These are phyloP conservation scores for Habroteleia sp. DNA, from an alignment of 2,888 invertebrate genomes.

Conservation along the genomic window DNA sequence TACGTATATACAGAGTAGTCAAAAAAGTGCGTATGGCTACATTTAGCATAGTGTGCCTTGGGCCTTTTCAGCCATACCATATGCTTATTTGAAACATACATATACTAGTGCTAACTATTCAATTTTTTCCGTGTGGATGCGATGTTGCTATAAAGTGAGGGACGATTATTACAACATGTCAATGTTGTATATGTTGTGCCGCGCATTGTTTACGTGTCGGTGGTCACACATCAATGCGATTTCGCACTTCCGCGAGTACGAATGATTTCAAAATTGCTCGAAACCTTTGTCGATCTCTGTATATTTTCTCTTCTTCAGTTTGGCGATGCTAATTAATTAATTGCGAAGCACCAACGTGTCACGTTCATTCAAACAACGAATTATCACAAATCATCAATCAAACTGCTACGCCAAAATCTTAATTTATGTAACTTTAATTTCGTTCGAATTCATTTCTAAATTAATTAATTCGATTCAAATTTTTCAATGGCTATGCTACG, in stretches of 20 bases:
- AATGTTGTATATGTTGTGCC: conserved; percentile 42
- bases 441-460: too few species aligned
- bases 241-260: conserved; percentile 56
- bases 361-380: conserved; percentile 51
- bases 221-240: conserved; percentile 62
- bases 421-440: conserved; percentile 3
- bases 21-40: too few species aligned
- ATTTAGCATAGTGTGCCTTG: too few species aligned
- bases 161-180: conserved; percentile 50
- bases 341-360: conserved; percentile 46
- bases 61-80: too few species aligned
- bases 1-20: too few species aligned
- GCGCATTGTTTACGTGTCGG: conserved; percentile 63
- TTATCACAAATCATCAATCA: conserved; percentile 54
- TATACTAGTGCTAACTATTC: too few species aligned
- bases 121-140: too few species aligned
- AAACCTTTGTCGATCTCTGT: conserved; percentile 58
- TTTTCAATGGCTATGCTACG: too few species aligned
- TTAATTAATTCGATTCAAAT: too few species aligned
- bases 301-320: conserved; percentile 57
- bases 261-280: conserved; percentile 58
- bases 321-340: conserved; percentile 61
- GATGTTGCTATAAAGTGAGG: conserved; percentile 8
- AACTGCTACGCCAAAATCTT: conserved; percentile 20
- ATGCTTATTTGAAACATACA: too few species aligned